Conservation (phyloP, 2,888 invertebrate species). For the Didymodactylos carnosus region DNA sequence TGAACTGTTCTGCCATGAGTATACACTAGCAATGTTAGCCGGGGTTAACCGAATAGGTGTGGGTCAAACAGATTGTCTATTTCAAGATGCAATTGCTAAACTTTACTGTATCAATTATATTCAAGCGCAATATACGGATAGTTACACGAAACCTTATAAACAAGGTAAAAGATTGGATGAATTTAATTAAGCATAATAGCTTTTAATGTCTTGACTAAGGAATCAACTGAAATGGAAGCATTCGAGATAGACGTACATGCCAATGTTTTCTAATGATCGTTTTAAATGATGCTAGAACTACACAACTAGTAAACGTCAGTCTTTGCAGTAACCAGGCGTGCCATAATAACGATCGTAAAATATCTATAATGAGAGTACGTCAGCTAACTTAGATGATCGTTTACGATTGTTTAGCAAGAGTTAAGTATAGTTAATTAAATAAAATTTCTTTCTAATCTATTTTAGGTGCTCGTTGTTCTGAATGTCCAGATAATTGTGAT, state of each 20-base stretch:
- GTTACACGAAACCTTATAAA: not conserved
- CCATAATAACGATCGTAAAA: too few species aligned
- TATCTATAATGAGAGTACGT: too few species aligned
- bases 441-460: too few species aligned
- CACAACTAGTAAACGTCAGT: too few species aligned
- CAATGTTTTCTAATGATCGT: too few species aligned
- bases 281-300: too few species aligned
- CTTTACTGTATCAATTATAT: conserved; percentile 4
- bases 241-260: too few species aligned
- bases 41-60: conserved; percentile 15
- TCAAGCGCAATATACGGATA: not conserved
- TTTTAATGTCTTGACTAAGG: not conserved
- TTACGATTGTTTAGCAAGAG: too few species aligned
- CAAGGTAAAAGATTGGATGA: not conserved
- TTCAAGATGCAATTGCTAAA: not conserved
- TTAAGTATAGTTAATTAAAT: too few species aligned
- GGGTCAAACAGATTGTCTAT: conserved; percentile 16
- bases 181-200: not conserved
- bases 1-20: conserved; percentile 9
- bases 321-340: too few species aligned
- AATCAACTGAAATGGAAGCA: too few species aligned
- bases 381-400: too few species aligned
- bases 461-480: not conserved
- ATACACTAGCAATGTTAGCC: conserved; percentile 16
- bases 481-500: not conserved